Evolutionary conservation across 2,113 vertebrate genomes (phyloP).

Genomic region (Athene noctua): DNA sequence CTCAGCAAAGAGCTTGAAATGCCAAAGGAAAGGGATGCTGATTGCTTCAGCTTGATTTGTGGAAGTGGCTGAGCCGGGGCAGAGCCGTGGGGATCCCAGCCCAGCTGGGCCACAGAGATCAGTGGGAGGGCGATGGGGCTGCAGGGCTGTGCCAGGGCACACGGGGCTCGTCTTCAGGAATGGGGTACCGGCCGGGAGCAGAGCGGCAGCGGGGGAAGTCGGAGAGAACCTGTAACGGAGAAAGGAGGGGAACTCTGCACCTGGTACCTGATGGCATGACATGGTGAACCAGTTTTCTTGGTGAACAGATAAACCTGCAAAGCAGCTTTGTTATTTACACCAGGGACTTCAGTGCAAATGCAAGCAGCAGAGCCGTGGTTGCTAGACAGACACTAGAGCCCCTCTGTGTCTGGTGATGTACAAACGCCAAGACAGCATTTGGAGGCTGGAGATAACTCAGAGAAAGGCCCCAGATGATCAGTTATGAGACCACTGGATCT

Average conservation of each 20-base stretch:
- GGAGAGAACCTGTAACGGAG: background rate
- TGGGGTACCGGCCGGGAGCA: rapidly evolving
- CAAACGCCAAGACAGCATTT: background rate
- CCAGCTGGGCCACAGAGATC: background rate
- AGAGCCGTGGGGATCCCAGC: background rate
- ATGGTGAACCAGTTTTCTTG: background rate
- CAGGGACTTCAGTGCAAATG: background rate
- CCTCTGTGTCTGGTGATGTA: no score
- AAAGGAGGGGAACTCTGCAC: background rate
- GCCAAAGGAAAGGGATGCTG: background rate
- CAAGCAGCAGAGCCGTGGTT: background rate
- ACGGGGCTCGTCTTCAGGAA: background rate
- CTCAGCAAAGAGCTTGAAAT: background rate
- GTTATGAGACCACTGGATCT: background rate
- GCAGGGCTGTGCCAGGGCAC: rapidly evolving
- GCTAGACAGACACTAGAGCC: background rate
- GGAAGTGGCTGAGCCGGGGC: background rate
- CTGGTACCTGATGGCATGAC: background rate
- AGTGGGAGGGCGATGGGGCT: background rate
- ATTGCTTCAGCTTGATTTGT: background rate
- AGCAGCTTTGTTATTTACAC: background rate
- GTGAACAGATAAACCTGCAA: background rate
- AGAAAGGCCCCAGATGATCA: no score
- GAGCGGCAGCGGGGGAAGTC: background rate
- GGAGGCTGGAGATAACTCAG: no score